A percentile compares a stretch with the other conserved stretches of the same genome.
Conservation (phyloP, 2,888 invertebrate genomes). For the Oeneis ivallda region DNA sequence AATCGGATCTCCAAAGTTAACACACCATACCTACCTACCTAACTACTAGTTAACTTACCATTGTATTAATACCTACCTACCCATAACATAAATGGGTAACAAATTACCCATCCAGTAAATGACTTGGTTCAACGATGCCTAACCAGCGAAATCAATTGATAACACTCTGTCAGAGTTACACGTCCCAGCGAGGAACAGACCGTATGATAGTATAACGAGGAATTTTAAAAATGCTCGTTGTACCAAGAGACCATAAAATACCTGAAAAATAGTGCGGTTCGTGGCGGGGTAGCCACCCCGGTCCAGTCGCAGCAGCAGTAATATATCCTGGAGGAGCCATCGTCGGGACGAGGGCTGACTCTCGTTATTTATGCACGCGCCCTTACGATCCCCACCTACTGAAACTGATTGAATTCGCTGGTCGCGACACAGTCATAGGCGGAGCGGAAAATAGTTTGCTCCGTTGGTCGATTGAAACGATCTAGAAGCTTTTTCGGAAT, state of each 20-base stretch:
- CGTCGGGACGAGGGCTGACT: conserved; percentile 49
- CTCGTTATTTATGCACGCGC: conserved; percentile 71
- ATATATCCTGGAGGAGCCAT: conserved; percentile 47
- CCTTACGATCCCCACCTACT: conserved; percentile 63
- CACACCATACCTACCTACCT: too few relatives aligned
- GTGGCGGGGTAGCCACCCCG: not conserved
- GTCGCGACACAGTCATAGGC: conserved; percentile 39
- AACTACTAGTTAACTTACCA: too few relatives aligned
- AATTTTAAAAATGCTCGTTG: too few relatives aligned
- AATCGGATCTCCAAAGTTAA: too few relatives aligned
- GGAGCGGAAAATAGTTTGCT: conserved; percentile 41
- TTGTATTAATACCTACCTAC: too few relatives aligned
- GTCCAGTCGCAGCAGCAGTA: conserved; percentile 33
- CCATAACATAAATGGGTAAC: too few relatives aligned
- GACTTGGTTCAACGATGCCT: too few relatives aligned
- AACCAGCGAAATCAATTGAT: too few relatives aligned
- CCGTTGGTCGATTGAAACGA: not conserved
- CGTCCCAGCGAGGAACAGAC: too few relatives aligned
- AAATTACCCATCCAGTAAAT: too few relatives aligned
- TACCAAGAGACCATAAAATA: not conserved
- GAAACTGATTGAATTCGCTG: conserved; percentile 71
- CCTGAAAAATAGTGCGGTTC: not conserved
- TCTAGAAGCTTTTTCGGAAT: not conserved
- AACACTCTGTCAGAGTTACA: too few relatives aligned
- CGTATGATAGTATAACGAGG: too few relatives aligned